Percentiles rank a stretch among this genome's conserved stretches.
phyloP scores from a whole-genome alignment of 2,797 vertebrate species.

The Lophius americanus region DNA sequence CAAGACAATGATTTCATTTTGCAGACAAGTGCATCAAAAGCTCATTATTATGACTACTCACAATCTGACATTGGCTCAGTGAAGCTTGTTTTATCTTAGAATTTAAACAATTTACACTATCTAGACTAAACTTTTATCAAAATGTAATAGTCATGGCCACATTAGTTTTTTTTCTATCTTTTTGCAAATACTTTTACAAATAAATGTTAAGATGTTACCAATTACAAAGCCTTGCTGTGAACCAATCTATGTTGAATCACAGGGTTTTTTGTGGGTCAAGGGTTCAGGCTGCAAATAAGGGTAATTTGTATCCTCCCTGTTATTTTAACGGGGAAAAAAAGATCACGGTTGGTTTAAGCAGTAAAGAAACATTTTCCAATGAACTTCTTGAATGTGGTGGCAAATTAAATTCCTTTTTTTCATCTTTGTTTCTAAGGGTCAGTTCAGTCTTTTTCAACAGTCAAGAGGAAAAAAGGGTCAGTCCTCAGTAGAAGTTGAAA shows the following conservation, averaged over 20 bases:
- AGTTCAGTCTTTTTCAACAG: not conserved
- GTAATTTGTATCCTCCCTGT: constrained; percentile 51
- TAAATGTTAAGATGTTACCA: constrained; percentile 31
- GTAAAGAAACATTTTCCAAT: not conserved
- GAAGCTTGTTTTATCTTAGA: constrained; percentile 48
- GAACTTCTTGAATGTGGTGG: not conserved
- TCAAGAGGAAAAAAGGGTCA: not conserved
- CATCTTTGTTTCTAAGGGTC: too few species aligned
- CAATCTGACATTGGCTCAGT: constrained; percentile 48
- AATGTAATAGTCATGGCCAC: constrained; percentile 39
- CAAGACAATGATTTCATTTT: constrained; percentile 69
- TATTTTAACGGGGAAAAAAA: constrained; percentile 21
- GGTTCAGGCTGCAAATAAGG: constrained; percentile 22
- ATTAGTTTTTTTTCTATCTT: constrained; percentile 9
- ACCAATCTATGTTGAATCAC: constrained; percentile 1
- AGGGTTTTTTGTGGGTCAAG: constrained; percentile 37
- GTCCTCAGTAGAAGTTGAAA: not conserved
- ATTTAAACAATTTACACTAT: constrained; percentile 57
- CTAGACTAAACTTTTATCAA: constrained; percentile 39
- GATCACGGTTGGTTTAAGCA: constrained; percentile 8
- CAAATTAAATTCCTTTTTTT: not conserved
- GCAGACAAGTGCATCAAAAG: constrained; percentile 55
- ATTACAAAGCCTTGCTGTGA: constrained; percentile 29
- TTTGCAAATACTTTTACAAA: constrained; percentile 22
- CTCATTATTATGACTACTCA: constrained; percentile 66